Evolutionary conservation across 2,113 vertebrate genomes (phyloP).

Genomic region (Arvicanthis niloticus): DNA sequence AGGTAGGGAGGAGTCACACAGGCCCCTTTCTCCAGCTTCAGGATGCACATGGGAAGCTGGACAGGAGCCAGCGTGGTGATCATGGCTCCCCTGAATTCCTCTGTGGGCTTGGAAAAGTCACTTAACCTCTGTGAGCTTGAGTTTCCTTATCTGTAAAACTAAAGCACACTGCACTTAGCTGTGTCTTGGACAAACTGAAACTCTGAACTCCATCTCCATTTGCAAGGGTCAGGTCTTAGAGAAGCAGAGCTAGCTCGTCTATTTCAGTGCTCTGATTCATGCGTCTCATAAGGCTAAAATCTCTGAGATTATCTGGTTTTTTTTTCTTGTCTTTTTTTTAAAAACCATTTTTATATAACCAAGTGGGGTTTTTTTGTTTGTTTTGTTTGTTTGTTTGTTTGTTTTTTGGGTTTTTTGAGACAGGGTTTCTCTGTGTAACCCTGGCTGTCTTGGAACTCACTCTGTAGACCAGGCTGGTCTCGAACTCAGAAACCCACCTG

Average conservation of each 20-base stretch:
- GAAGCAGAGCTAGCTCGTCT: not conserved
- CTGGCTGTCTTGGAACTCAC: too few species aligned
- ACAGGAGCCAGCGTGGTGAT: conserved; percentile 52
- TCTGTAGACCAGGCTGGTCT: too few species aligned
- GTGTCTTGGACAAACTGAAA: conserved; percentile 44
- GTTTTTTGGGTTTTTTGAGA: too few species aligned
- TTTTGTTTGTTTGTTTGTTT: too few species aligned
- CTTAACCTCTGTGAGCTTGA: conserved; percentile 62
- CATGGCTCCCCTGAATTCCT: conserved; percentile 48
- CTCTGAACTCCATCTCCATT: not conserved
- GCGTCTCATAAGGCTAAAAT: not conserved
- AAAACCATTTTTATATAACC: too few species aligned
- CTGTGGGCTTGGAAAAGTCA: conserved; percentile 64
- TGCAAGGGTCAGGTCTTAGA: not conserved
- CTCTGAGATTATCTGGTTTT: too few species aligned
- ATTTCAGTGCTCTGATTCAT: not conserved
- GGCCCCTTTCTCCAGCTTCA: conserved; percentile 51
- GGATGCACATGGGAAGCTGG: conserved; percentile 23
- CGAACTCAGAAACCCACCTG: too few species aligned
- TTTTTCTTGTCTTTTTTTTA: too few species aligned
- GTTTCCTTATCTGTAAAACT: conserved; percentile 58
- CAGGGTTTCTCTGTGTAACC: too few species aligned
- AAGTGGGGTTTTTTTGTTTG: too few species aligned
- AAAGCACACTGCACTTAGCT: conserved; percentile 13
- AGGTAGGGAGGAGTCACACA: conserved; percentile 56